phyloP scores from a whole-genome alignment of 2,113 vertebrate genomes.

The Dryoscopus gambensis region DNA sequence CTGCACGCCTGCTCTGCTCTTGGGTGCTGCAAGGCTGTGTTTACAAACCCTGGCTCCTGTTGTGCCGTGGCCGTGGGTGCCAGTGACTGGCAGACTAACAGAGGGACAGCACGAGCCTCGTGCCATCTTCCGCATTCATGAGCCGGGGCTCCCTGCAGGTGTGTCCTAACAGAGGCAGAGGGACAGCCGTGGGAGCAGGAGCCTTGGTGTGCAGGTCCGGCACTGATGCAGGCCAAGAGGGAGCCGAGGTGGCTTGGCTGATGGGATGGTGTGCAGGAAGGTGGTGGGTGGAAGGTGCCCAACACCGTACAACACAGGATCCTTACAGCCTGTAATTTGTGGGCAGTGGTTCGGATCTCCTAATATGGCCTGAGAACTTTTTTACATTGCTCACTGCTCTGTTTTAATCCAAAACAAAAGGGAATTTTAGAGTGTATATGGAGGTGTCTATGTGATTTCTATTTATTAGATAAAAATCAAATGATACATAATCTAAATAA shows the following conservation, averaged over 20 bases:
- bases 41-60: background rate
- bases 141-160: rapidly evolving
- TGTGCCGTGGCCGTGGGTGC: background rate
- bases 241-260: background rate
- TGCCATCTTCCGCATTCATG: rapidly evolving
- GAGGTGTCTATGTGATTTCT: background rate
- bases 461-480: background rate
- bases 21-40: background rate
- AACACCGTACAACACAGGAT: background rate
- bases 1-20: rapidly evolving
- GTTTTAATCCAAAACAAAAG: background rate
- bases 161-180: background rate
- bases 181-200: background rate
- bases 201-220: background rate
- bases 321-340: background rate
- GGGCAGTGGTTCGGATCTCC: rapidly evolving
- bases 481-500: background rate
- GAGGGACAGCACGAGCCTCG: rapidly evolving
- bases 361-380: background rate
- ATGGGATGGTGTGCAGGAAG: background rate
- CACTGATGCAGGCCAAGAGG: background rate
- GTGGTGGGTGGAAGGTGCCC: background rate
- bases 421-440: background rate
- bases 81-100: background rate
- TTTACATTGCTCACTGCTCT: background rate